Conservation (phyloP, 2,113 vertebrate species). For the Strix aluco region DNA sequence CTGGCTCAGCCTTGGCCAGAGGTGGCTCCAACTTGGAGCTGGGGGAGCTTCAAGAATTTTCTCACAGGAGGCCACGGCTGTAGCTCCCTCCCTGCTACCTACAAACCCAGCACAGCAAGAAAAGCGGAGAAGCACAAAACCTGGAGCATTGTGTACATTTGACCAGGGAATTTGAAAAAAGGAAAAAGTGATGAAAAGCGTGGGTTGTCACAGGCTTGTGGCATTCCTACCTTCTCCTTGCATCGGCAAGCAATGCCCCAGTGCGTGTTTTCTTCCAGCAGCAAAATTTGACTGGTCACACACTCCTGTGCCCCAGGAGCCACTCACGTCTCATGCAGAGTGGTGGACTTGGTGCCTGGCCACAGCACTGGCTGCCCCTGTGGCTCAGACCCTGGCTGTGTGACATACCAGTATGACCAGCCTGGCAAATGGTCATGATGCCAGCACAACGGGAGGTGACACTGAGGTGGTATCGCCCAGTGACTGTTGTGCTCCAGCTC, state of each 20-base stretch:
- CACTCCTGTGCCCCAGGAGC: no score
- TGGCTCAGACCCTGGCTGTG: background rate
- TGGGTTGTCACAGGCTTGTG: background rate
- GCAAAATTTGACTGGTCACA: background rate
- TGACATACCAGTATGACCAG: background rate
- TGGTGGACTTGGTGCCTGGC: fast-evolving
- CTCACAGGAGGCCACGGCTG: no score
- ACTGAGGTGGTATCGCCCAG: fast-evolving
- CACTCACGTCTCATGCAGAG: fast-evolving
- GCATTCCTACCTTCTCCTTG: background rate
- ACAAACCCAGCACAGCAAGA: background rate
- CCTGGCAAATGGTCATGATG: background rate
- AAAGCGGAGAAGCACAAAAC: background rate
- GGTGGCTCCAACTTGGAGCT: no score
- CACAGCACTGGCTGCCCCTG: fast-evolving
- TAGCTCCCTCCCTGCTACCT: no score
- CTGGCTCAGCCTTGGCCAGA: no score
- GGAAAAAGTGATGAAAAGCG: background rate
- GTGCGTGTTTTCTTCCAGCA: background rate
- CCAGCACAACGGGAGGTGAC: background rate
- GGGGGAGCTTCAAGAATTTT: no score
- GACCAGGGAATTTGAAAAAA: background rate
- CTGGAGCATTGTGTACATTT: background rate
- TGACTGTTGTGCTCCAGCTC: background rate
- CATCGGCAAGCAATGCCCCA: background rate